phyloP scores from a whole-genome alignment of 2,797 vertebrate genomes.

The Parauchenoglanis ngamensis region DNA sequence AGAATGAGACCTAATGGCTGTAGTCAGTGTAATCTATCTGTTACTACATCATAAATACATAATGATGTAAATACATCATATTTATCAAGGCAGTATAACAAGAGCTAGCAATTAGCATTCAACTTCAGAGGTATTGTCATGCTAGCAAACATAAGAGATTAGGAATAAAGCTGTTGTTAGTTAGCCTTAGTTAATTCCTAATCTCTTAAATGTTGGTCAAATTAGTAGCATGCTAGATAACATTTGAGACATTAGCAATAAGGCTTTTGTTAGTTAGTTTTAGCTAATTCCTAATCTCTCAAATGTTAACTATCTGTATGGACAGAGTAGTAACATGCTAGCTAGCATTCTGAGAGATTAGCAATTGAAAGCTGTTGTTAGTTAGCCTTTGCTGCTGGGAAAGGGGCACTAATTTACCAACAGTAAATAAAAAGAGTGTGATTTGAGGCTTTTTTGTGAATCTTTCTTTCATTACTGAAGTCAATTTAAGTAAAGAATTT shows the following conservation, averaged over 20 bases:
- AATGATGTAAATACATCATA: background rate
- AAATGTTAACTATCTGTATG: background rate
- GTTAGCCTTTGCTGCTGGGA: background rate
- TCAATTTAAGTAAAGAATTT: background rate
- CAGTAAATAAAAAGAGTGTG: background rate
- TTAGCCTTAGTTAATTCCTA: background rate
- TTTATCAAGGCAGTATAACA: background rate
- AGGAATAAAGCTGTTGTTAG: background rate
- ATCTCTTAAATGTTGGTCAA: background rate
- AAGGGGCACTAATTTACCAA: background rate
- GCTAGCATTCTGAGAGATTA: background rate
- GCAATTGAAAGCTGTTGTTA: background rate
- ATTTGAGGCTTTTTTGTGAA: background rate
- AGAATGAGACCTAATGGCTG: background rate
- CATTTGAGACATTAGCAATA: background rate
- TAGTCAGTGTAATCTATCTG: too few species aligned
- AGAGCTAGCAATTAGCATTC: background rate
- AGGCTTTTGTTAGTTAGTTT: background rate
- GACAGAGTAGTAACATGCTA: background rate
- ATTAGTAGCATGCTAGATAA: too few species aligned
- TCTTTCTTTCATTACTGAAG: background rate
- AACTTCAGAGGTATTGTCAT: background rate
- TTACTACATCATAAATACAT: background rate
- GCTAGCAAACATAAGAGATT: background rate
- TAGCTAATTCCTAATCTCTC: background rate